Conservation (phyloP, 2,113 vertebrate genomes). For the Coptodon bakossiorum region DNA sequence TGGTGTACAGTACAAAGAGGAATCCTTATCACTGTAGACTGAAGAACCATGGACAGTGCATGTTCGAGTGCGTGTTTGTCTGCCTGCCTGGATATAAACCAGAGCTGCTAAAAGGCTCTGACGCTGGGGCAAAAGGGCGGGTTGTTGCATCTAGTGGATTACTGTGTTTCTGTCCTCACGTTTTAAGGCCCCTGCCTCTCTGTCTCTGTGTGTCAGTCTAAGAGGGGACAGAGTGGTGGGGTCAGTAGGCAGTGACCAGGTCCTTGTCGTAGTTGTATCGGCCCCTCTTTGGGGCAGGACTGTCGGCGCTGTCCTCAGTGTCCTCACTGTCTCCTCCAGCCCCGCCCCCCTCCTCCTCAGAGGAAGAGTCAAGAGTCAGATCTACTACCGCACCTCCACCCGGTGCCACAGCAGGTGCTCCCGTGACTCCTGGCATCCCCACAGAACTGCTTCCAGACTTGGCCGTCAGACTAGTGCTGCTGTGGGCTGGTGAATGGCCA, state of each 20-base stretch:
- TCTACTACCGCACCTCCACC: slow-evolving; percentile 84
- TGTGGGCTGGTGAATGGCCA: slow-evolving; percentile 79
- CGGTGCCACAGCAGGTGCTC: slow-evolving; percentile 39
- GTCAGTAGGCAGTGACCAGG: slow-evolving; percentile 96
- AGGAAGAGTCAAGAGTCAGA: slow-evolving; percentile 95
- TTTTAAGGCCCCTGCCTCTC: slow-evolving; percentile 43
- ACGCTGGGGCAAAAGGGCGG: slow-evolving; percentile 26
- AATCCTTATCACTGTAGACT: slow-evolving; percentile 39
- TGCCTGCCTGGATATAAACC: slow-evolving; percentile 24
- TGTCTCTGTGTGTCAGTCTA: slow-evolving; percentile 53
- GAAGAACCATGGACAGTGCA: slow-evolving; percentile 40
- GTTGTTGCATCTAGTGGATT: slow-evolving; percentile 50
- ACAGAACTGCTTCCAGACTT: slow-evolving; percentile 73
- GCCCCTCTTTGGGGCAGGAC: slow-evolving; percentile 83
- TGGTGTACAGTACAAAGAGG: slow-evolving; percentile 53
- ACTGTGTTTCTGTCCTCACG: slow-evolving; percentile 49
- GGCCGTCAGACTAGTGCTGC: slow-evolving; percentile 77
- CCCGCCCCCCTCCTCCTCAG: slow-evolving; percentile 81
- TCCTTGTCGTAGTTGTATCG: slow-evolving; percentile 93
- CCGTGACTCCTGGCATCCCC: slow-evolving; percentile 49
- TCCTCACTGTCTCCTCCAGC: slow-evolving; percentile 88
- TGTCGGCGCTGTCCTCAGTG: slow-evolving; percentile 86
- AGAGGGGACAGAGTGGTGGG: slow-evolving; percentile 46
- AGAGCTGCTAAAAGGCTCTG: slow-evolving; percentile 55
- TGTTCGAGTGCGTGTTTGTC: slow-evolving; percentile 45